Base-by-base conservation (phyloP, 2,888 invertebrate species). In the Rhodophaea formosa region DNA sequence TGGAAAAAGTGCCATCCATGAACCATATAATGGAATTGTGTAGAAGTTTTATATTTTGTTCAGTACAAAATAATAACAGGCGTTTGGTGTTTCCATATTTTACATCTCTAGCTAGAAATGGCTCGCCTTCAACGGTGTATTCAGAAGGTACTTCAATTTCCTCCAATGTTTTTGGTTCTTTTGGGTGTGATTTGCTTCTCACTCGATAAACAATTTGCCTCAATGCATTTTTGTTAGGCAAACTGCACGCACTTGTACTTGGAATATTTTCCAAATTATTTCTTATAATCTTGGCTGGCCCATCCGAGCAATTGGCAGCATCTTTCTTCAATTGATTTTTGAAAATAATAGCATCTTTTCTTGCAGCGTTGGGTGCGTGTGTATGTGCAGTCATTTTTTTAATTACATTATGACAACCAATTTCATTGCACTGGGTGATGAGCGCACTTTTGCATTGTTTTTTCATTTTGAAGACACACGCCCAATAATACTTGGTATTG, bases 341-440 rank as follows among this genome's bases (percentile, higher is more conserved):
- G 47, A 60, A 44, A 53, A 60, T 56, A 30, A 61, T 61, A 35
- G 58, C 53, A 47, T 61, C 60, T 44, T 61, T 43, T 53, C 53
- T 51, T 45, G 55, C 57, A 51, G 60, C 60, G 55, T 46, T 58
- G 52, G 58, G 57, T 32, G 60, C 60, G 53, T 60, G 58, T 56
- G 60, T 55, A 58, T 60, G 58, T 53, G 56, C 53, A 49, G 53
- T 56, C 61, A 61, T 61, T 53, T 53, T 56, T 61, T 61, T 61
- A 14, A 56, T 58, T 53, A 53, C 7, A 42, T 53, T 56, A 43
- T 59, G 57, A 53, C 52, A 39, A 58, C 56, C 44, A 59, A 47
- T 60, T 54, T 54, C 60, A 54, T 55, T 57, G 51, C 47, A 2
- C 49, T 45, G 39, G 53, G 53, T 59, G 53, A 59, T 57, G 14